Percentiles rank a stretch among this genome's conserved stretches.
Evolutionary conservation across 2,113 vertebrate species (phyloP).

Genomic region (Todiramphus chloris): DNA sequence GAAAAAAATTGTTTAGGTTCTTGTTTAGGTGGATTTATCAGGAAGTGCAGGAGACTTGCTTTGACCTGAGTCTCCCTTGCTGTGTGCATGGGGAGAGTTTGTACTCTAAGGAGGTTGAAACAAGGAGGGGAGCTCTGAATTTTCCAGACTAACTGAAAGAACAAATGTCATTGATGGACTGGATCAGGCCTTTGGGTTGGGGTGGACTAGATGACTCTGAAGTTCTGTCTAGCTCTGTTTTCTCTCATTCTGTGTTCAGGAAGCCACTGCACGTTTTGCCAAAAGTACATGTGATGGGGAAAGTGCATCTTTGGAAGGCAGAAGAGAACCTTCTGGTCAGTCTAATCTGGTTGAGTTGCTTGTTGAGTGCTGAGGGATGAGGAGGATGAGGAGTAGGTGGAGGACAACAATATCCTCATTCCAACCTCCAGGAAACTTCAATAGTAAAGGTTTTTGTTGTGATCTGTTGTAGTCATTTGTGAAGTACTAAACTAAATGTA

Average conservation of each 20-base stretch:
- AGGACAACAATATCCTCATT: not conserved
- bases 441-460: not conserved
- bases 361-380: not conserved
- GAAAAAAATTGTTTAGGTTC: not conserved
- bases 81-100: not conserved
- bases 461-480: not conserved
- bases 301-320: not conserved
- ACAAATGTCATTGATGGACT: rapidly evolving
- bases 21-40: not conserved
- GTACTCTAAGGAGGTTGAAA: not conserved
- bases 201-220: not conserved
- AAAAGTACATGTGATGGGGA: not conserved
- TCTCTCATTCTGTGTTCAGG: not conserved
- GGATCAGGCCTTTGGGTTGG: not conserved
- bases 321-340: not conserved
- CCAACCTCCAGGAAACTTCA: not conserved
- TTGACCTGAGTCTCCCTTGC: not conserved
- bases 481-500: not conserved
- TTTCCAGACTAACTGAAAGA: not conserved
- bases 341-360: not conserved
- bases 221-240: not conserved
- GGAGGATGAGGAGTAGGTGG: rapidly evolving
- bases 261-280: not conserved
- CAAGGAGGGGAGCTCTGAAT: not conserved
- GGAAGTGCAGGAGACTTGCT: not conserved